Conservation (phyloP, 2,797 vertebrate species). For the Eulemur coronatus region DNA sequence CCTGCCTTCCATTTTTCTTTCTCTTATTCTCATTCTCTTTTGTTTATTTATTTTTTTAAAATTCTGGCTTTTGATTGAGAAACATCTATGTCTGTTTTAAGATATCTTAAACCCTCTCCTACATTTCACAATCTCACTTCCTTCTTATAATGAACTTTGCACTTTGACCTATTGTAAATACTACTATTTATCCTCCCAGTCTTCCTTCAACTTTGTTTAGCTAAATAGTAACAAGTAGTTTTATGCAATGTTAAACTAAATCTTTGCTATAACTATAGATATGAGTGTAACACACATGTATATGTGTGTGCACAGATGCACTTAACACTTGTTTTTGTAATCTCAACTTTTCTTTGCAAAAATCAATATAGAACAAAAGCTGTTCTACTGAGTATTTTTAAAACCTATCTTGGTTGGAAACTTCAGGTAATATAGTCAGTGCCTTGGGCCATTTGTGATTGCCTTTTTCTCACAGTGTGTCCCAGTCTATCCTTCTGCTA, state of each 20-base stretch:
- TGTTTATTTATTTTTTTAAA: not conserved
- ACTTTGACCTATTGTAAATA: not conserved
- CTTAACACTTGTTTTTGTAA: not conserved
- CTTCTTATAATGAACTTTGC: not conserved
- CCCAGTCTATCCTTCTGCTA: not conserved
- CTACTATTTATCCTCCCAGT: not conserved
- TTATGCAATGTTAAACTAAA: not conserved
- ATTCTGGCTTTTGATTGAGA: not conserved
- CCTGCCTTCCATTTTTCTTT: not conserved
- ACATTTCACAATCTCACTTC: not conserved
- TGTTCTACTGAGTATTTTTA: not conserved
- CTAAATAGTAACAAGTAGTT: not conserved
- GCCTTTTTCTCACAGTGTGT: conserved; percentile 1
- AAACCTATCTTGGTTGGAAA: not conserved
- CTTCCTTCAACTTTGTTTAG: not conserved
- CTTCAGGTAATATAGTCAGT: not conserved
- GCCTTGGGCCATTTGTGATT: not conserved
- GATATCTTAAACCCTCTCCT: not conserved
- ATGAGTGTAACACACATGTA: not conserved
- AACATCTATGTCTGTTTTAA: not conserved
- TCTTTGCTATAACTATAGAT: not conserved
- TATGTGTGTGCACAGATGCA: not conserved
- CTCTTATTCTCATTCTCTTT: not conserved
- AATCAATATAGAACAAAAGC: not conserved
- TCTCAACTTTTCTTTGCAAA: not conserved